These are phyloP conservation scores for Tanytarsus gracilentus DNA, from an alignment of 2,888 invertebrate genomes.

Conservation along the genomic window DNA sequence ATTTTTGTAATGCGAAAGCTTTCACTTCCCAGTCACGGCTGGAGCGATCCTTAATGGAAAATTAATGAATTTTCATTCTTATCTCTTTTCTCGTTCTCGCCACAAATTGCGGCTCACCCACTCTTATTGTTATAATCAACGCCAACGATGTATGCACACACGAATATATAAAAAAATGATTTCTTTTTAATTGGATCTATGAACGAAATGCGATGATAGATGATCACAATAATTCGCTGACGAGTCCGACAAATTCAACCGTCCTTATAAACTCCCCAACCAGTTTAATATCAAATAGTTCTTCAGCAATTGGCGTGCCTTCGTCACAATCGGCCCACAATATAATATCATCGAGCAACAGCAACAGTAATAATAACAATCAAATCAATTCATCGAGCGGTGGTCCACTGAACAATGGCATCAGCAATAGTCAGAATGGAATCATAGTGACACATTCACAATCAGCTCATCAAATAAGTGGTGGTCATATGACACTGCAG, in stretches of 20 bases:
- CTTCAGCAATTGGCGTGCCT: conserved; percentile 34
- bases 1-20: too few species aligned
- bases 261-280: conserved; percentile 39
- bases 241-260: conserved; percentile 39
- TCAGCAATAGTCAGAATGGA: conserved; percentile 33
- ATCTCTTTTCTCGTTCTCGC: background rate
- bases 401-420: conserved; percentile 14
- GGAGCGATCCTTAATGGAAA: too few species aligned
- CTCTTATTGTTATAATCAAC: too few species aligned
- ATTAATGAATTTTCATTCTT: background rate
- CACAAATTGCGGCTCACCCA: too few species aligned
- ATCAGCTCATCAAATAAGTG: conserved; percentile 41
- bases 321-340: conserved; percentile 41
- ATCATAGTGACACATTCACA: conserved; percentile 41
- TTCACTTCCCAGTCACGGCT: too few species aligned
- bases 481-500: conserved; percentile 32
- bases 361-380: conserved; percentile 45
- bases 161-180: too few species aligned
- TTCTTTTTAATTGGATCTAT: too few species aligned
- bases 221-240: background rate
- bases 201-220: background rate
- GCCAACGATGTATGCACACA: too few species aligned
- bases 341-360: conserved; percentile 37
- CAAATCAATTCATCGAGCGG: conserved; percentile 37
- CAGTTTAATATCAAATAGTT: conserved; percentile 32